Evolutionary conservation across 2,113 vertebrate species (phyloP), one percentile per base, ranked within the genome.

Genomic region (Notarius quadriscutis): DNA sequence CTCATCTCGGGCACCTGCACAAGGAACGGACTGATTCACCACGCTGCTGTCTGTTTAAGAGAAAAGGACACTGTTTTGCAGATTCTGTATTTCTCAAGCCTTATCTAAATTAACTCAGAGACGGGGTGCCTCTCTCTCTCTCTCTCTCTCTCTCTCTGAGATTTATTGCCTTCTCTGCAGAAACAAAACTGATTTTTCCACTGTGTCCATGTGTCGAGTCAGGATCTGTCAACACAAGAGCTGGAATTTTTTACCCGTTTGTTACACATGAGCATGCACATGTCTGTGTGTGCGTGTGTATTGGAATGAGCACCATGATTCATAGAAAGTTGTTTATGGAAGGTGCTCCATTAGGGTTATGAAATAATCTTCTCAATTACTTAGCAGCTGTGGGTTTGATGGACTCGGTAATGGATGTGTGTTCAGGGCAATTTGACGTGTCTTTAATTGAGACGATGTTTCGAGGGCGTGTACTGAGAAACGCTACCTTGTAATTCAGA

Each of bases 281-380:
- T 71, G 67, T 71, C n/a, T 25, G 65, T 69, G 65, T 30, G 65
- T 14, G n/a, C n/a, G 65, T 41, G 12, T 71, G 27, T 34, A 72
- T 55, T 7, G n/a, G 57, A 84, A 50, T 82, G 48, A 18, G 48
- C 69, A 25, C 81, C 22, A 65, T 87, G 85, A 90, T 92, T 81
- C 87, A 91, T 80, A 81, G 41, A 57, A 89, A 86, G 89, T 34
- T 78, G n/a, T 88, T 84, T 82, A 84, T n/a, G 60, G 62, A 89
- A 92, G 86, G 71, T 84, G 81, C 82, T 91, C 91, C 86, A 83
- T 77, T 88, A 89, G 62, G 57, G 55, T 88, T 85, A 4, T 75
- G 91, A 75, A 92, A 91, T 93, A 81, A 93, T 90, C 89, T 17
- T 15, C 5, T 88, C 87, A 92, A 92, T 93, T 88, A 94, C 94